These are phyloP conservation scores for Menura novaehollandiae DNA, from an alignment of 2,113 vertebrate species.

Conservation along the genomic window DNA sequence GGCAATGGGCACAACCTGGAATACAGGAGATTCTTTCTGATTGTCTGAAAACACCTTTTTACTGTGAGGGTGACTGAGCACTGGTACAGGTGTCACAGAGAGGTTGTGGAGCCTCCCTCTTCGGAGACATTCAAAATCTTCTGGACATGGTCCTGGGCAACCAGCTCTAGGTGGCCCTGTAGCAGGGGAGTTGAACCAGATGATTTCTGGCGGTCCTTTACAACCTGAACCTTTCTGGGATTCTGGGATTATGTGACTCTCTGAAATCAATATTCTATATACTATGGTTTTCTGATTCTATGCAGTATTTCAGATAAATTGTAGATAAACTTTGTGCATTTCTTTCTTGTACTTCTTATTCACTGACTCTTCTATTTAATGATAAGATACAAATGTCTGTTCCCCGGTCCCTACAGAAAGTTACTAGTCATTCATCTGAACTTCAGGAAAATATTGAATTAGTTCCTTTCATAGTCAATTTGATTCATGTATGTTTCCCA, in stretches of 20 bases:
- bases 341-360: neutral
- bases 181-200: neutral
- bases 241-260: neutral
- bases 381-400: neutral
- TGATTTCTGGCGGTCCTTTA: neutral
- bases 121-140: neutral
- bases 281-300: neutral
- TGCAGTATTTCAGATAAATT: neutral
- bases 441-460: neutral
- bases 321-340: neutral
- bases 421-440: neutral
- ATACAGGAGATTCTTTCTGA: neutral
- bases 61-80: neutral
- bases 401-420: neutral
- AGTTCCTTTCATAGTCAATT: neutral
- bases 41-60: neutral
- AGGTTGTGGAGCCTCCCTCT: neutral
- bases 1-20: neutral
- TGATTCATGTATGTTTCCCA: neutral
- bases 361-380: neutral
- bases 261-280: neutral
- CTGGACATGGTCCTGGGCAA: neutral
- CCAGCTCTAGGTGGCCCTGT: neutral
- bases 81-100: neutral
- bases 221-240: neutral